A percentile compares a stretch with the other conserved stretches of the same genome.
Conservation (phyloP, 2,888 invertebrate genomes). For the Eulithis testata region DNA sequence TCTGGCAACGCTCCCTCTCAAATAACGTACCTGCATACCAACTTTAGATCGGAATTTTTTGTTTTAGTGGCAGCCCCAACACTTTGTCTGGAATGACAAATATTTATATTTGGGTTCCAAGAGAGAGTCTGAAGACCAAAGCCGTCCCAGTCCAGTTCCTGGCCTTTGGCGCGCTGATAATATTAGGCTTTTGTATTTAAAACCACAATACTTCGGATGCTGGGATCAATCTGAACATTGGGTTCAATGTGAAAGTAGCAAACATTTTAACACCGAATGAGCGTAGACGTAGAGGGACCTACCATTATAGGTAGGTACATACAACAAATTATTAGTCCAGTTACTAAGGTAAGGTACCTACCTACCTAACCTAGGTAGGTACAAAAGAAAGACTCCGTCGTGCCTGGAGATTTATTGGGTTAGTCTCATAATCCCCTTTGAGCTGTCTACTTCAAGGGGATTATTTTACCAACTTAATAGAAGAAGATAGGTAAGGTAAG, state of each 20-base stretch:
- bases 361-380: no score
- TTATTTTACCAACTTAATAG: no score
- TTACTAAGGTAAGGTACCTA: no score
- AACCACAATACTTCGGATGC: constrained; percentile 62
- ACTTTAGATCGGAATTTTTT: background rate
- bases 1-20: no score
- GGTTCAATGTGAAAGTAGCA: constrained; percentile 57
- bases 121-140: constrained; percentile 61
- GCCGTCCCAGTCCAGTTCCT: constrained; percentile 58
- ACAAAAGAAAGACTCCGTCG: no score
- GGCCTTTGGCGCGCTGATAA: constrained; percentile 59
- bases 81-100: constrained; percentile 78
- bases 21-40: background rate
- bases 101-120: constrained; percentile 82
- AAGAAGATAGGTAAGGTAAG: no score
- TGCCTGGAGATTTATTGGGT: no score
- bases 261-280: constrained; percentile 8
- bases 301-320: no score
- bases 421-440: no score
- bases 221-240: constrained; percentile 64
- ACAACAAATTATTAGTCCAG: no score
- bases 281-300: no score
- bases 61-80: constrained; percentile 26
- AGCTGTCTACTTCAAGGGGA: no score
- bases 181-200: constrained; percentile 61